These are phyloP conservation scores for Drosophila nr. perissopoda DNA, from an alignment of 2,888 invertebrate genomes.

Conservation along the genomic window DNA sequence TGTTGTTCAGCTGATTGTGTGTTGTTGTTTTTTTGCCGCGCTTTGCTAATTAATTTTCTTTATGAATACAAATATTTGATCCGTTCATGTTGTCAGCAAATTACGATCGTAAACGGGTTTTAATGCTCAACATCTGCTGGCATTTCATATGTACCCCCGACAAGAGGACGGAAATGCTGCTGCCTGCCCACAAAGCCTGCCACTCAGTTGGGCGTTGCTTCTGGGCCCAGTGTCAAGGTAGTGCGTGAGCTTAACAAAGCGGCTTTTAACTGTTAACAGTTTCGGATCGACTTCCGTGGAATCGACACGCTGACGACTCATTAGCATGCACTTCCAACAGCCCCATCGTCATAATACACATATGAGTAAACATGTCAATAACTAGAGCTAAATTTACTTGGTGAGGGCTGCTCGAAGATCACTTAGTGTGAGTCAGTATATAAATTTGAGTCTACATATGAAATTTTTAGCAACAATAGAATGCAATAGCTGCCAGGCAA, in stretches of 20 bases:
- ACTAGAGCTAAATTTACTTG: constrained; percentile 14
- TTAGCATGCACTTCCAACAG: constrained; percentile 49
- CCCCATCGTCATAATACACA: constrained; percentile 17
- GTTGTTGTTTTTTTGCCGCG: constrained; percentile 42
- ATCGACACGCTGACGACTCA: constrained; percentile 40
- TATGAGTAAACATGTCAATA: constrained; percentile 28
- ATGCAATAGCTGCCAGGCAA: not conserved
- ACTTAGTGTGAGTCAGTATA: constrained; percentile 15
- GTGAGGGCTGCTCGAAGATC: constrained; percentile 6
- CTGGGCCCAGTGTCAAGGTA: constrained; percentile 63
- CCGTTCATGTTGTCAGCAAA: constrained; percentile 29
- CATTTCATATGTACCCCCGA: constrained; percentile 4
- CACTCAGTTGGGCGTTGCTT: constrained; percentile 19
- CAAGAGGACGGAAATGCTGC: constrained; percentile 4
- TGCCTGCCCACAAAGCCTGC: constrained; percentile 36
- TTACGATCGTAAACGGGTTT: constrained; percentile 67
- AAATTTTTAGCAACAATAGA: constrained; percentile 3
- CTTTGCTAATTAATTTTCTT: constrained; percentile 73
- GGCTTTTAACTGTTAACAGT: constrained; percentile 49
- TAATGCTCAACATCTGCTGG: constrained; percentile 53
- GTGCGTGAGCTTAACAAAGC: constrained; percentile 31
- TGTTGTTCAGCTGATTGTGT: constrained; percentile 10
- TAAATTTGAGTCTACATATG: not conserved
- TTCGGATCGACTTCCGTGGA: constrained; percentile 45
- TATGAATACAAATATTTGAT: constrained; percentile 69